These are phyloP conservation scores for Mycteria americana DNA, from an alignment of 2,797 vertebrate species.

Conservation along the genomic window DNA sequence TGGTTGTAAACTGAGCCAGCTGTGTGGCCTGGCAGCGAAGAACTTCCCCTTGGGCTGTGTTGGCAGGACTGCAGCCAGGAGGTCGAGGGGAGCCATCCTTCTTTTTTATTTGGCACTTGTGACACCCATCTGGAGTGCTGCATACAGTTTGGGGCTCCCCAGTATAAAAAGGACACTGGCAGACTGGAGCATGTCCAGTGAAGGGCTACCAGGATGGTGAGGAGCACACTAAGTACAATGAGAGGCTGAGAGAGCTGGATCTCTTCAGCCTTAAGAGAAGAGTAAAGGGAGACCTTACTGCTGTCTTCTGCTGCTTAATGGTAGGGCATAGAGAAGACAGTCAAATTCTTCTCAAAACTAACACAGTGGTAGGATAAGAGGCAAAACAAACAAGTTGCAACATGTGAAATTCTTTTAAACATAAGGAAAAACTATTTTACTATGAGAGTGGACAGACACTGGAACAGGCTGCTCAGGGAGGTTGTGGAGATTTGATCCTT, in stretches of 20 bases:
- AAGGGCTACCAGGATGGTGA: neutral
- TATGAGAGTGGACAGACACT: neutral
- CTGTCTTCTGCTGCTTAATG: neutral
- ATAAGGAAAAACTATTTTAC: neutral
- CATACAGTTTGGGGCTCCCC: neutral
- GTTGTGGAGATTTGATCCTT: neutral
- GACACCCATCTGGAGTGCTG: neutral
- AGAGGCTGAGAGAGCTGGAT: neutral
- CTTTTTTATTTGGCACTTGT: neutral
- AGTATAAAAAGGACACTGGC: neutral
- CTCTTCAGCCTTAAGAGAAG: neutral
- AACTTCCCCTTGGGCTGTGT: neutral
- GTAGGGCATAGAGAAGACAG: neutral
- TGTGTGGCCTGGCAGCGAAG: neutral
- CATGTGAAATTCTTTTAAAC: neutral
- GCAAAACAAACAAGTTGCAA: neutral
- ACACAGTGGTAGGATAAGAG: neutral
- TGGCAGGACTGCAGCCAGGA: neutral
- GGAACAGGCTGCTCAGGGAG: neutral
- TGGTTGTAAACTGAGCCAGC: neutral
- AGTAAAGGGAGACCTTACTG: neutral
- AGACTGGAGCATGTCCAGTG: neutral
- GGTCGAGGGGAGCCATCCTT: neutral
- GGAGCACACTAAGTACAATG: neutral
- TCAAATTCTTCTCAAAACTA: neutral